phyloP scores from a whole-genome alignment of 2,888 invertebrate genomes.

The Cosmopolites sordidus region DNA sequence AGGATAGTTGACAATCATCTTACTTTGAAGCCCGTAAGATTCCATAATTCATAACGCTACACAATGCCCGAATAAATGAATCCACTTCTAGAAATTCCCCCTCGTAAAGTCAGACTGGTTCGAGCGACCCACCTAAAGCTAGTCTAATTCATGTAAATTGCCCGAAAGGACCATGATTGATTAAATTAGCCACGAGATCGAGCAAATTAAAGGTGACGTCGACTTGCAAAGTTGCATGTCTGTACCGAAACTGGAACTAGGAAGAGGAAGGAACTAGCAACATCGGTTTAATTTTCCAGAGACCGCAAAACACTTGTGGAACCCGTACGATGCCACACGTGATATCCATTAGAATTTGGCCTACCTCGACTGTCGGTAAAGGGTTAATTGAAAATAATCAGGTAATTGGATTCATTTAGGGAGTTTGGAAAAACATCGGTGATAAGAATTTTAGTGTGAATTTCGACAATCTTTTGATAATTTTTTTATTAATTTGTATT shows the following conservation, averaged over 20 bases:
- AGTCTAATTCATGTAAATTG: conserved; percentile 13
- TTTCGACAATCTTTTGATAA: no score
- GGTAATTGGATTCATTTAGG: background rate
- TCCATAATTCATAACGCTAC: background rate
- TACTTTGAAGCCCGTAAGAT: no score
- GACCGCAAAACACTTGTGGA: conserved; percentile 1
- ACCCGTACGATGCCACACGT: background rate
- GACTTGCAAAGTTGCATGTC: conserved; percentile 11
- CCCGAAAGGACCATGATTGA: conserved; percentile 8
- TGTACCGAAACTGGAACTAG: conserved; percentile 1
- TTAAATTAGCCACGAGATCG: conserved; percentile 10
- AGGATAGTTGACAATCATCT: no score
- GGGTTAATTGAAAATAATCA: background rate
- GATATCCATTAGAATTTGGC: background rate
- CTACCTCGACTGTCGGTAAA: background rate
- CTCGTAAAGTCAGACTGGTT: background rate
- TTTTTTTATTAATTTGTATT: no score
- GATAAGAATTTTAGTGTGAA: no score
- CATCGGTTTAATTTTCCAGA: conserved; percentile 1
- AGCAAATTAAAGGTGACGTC: conserved; percentile 8
- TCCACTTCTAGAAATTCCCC: background rate
- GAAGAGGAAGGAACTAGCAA: background rate
- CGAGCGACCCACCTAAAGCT: background rate
- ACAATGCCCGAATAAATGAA: background rate
- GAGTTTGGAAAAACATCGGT: no score